Percentiles rank a stretch among this genome's conserved stretches.
phyloP scores from a whole-genome alignment of 2,113 vertebrate genomes.

The Calidris pugnax region DNA sequence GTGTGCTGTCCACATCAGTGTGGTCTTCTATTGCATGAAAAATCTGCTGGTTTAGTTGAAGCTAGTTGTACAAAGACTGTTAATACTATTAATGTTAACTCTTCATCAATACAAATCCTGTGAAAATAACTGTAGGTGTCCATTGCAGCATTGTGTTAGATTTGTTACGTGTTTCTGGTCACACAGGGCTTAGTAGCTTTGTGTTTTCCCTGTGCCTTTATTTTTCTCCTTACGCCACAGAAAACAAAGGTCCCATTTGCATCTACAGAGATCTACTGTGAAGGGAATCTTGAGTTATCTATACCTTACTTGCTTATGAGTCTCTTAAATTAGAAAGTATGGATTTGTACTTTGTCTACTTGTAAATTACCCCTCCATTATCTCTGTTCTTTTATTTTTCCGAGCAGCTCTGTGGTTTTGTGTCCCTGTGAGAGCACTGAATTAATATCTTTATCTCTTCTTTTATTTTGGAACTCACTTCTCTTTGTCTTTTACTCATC shows the following conservation, averaged over 20 bases:
- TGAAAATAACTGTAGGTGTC: neutral
- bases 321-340: neutral
- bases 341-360: neutral
- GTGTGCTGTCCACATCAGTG: fast-evolving
- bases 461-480: neutral
- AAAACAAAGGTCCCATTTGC: neutral
- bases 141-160: neutral
- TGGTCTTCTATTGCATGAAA: neutral
- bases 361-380: neutral
- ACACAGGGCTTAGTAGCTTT: neutral
- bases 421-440: neutral
- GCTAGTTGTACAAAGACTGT: neutral
- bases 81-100: neutral
- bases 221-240: neutral
- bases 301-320: neutral
- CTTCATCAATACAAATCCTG: neutral
- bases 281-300: neutral
- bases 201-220: neutral
- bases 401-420: neutral
- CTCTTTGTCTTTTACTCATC: neutral
- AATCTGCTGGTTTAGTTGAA: neutral
- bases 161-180: neutral
- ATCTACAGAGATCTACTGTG: neutral
- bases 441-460: neutral
- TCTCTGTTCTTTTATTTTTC: neutral